Conservation (phyloP, 2,113 vertebrate species). For the Engraulis encrasicolus region DNA sequence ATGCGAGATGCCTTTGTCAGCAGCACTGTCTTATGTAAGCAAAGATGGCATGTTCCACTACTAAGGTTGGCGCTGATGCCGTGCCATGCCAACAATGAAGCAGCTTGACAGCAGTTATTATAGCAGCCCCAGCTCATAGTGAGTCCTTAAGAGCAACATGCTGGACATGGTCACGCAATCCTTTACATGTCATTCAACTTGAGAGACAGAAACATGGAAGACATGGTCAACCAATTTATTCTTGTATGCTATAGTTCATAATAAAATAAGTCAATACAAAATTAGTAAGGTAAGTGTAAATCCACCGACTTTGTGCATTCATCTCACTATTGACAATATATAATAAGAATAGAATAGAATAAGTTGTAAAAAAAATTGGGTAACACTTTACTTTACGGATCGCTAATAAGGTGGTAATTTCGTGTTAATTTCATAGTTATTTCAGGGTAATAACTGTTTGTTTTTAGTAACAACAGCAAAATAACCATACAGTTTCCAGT, state of each 20-base stretch:
- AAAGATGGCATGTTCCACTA: conserved; percentile 3
- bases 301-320: not conserved
- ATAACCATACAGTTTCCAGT: too few relatives aligned
- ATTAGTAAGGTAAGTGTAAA: not conserved
- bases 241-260: not conserved
- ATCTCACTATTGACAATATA: not conserved
- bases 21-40: not conserved
- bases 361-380: too few relatives aligned
- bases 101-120: too few relatives aligned
- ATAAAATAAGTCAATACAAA: not conserved
- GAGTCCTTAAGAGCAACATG: not conserved
- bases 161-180: not conserved
- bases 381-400: too few relatives aligned
- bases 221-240: not conserved
- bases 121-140: not conserved
- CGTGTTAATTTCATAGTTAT: too few relatives aligned
- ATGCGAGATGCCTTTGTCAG: not conserved
- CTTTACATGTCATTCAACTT: not conserved
- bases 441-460: too few relatives aligned
- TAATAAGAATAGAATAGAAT: too few relatives aligned
- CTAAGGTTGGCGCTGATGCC: not conserved
- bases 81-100: conserved; percentile 12
- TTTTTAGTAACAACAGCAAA: too few relatives aligned
- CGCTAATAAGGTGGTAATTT: too few relatives aligned
- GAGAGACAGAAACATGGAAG: not conserved